phyloP scores from a whole-genome alignment of 2,113 vertebrate species.

The Halichoerus grypus region DNA sequence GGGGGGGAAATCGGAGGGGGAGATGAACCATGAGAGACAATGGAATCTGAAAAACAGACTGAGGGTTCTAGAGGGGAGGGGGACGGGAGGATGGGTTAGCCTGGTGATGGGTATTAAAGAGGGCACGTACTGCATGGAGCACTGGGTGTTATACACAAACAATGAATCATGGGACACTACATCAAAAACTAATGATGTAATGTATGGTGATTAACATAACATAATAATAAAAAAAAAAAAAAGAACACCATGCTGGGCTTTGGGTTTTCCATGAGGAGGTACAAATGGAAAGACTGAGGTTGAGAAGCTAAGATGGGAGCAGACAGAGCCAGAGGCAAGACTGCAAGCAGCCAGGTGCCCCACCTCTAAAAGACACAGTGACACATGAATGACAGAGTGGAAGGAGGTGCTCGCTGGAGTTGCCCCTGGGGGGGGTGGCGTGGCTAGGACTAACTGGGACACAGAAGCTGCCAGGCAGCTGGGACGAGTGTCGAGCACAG shows the following conservation, averaged over 20 bases:
- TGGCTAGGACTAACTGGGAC: fast-evolving
- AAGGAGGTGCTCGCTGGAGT: not conserved
- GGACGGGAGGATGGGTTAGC: too few relatives aligned
- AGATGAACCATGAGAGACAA: too few relatives aligned
- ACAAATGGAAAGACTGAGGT: not conserved
- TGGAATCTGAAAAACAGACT: too few relatives aligned
- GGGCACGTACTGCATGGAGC: too few relatives aligned
- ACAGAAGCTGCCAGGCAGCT: not conserved
- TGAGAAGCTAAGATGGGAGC: not conserved
- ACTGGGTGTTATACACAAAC: too few relatives aligned
- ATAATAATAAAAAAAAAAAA: too few relatives aligned
- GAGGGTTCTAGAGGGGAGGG: too few relatives aligned
- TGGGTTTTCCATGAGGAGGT: not conserved
- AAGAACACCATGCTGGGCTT: not conserved
- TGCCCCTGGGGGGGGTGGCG: not conserved
- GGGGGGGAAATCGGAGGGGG: too few relatives aligned
- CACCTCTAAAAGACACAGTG: not conserved
- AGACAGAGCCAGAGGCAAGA: not conserved
- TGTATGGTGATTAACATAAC: too few relatives aligned
- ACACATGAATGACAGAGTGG: fast-evolving
- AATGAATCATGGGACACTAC: too few relatives aligned
- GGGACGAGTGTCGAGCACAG: not conserved
- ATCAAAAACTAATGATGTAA: too few relatives aligned
- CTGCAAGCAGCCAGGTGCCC: not conserved
- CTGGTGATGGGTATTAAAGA: too few relatives aligned